phyloP scores from a whole-genome alignment of 2,888 invertebrate species.

The Ptychoptera albimana region DNA sequence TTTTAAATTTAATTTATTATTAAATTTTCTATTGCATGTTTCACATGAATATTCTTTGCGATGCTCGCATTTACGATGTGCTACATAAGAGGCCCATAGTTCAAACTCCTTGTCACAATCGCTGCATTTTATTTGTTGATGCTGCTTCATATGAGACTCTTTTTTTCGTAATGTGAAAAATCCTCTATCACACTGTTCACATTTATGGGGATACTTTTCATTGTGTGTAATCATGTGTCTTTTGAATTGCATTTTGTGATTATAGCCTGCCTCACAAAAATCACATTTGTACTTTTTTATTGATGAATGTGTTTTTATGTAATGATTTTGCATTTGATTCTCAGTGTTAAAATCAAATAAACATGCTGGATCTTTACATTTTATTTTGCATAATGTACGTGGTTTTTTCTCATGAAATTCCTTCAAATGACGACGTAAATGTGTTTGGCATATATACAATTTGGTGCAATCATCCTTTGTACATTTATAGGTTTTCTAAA shows the following conservation, averaged over 20 bases:
- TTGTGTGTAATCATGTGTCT: constrained; percentile 41
- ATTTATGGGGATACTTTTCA: constrained; percentile 24
- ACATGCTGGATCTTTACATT: constrained; percentile 27
- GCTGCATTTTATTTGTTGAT: constrained; percentile 34
- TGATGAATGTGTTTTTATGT: constrained; percentile 32
- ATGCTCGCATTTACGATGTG: constrained; percentile 24
- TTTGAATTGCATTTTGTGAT: constrained; percentile 38
- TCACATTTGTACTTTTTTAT: constrained; percentile 33
- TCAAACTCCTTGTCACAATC: constrained; percentile 34
- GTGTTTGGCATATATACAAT: constrained; percentile 41
- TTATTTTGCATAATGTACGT: constrained; percentile 8
- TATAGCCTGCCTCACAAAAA: constrained; percentile 35
- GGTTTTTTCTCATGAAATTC: constrained; percentile 28
- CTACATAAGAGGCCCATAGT: constrained; percentile 33
- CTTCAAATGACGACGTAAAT: constrained; percentile 41
- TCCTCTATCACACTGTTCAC: constrained; percentile 31
- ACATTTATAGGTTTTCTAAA: constrained; percentile 41
- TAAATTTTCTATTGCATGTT: constrained; percentile 18
- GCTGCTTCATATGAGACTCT: constrained; percentile 33
- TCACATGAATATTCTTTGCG: constrained; percentile 16
- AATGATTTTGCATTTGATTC: constrained; percentile 41
- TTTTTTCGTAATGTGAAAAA: constrained; percentile 32
- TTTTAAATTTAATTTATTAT: constrained; percentile 11
- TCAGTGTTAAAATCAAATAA: constrained; percentile 33
- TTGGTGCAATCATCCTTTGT: constrained; percentile 39